A percentile compares a stretch with the other conserved stretches of the same genome.
Evolutionary conservation across 1,140 invertebrate genomes (phyloP).

Genomic region (Archivesica marissinica): DNA sequence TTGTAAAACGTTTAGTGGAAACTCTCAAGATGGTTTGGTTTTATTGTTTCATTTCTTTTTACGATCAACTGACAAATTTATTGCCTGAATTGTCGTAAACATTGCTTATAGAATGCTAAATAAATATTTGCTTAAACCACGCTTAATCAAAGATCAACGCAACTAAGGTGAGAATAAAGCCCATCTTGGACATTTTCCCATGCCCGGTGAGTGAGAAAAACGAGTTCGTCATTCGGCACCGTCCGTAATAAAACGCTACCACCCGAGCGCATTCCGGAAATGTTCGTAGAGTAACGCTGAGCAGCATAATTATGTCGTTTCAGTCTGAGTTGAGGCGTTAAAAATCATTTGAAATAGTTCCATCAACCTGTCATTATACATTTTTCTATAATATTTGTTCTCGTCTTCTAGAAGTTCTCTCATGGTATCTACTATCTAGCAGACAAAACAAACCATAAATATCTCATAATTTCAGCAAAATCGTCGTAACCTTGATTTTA

Average conservation of each 20-base stretch:
- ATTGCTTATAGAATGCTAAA: constrained; percentile 41
- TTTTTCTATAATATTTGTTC: no score
- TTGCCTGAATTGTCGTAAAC: constrained; percentile 56
- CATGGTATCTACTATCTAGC: not conserved
- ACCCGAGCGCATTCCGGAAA: no score
- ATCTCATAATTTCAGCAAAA: not conserved
- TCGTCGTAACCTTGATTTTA: constrained; percentile 14
- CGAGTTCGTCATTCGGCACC: no score
- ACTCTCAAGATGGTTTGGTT: constrained; percentile 19
- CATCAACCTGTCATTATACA: no score
- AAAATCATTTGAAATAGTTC: no score
- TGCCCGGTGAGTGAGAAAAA: not conserved
- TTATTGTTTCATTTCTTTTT: constrained; percentile 48
- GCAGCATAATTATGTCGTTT: no score
- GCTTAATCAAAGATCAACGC: constrained; percentile 28
- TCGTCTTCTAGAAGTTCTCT: no score
- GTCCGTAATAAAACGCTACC: no score
- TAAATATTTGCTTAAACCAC: constrained; percentile 45
- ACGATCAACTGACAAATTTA: constrained; percentile 56
- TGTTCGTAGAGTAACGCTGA: no score
- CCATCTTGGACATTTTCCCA: constrained; percentile 40
- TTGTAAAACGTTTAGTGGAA: constrained; percentile 37
- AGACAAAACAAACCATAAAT: constrained; percentile 46
- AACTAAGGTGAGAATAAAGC: constrained; percentile 31
- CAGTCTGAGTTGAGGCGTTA: no score